Conservation (phyloP, 2,888 invertebrate species). For the Laothoe populi region DNA sequence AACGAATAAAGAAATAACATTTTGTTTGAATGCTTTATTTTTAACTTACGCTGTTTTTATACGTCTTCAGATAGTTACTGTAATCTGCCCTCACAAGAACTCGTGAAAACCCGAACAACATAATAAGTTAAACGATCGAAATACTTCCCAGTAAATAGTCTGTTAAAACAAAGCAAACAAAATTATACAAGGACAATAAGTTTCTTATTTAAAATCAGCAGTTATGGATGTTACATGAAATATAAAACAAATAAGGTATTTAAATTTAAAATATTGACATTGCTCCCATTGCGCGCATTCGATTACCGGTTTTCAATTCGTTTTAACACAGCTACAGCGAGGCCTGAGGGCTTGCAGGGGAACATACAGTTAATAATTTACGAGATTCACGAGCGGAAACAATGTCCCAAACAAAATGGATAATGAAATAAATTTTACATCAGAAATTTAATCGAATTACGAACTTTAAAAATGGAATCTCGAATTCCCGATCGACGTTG, state of each 20-base stretch:
- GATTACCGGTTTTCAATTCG: constrained; percentile 83
- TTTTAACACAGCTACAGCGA: constrained; percentile 72
- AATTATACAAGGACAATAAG: constrained; percentile 40
- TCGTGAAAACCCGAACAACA: not conserved
- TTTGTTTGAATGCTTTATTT: not conserved
- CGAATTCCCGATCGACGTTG: constrained; percentile 51
- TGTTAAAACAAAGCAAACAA: constrained; percentile 37
- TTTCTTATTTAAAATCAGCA: constrained; percentile 57
- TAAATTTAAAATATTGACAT: constrained; percentile 82
- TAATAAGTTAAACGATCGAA: not conserved
- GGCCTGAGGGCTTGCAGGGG: constrained; percentile 72
- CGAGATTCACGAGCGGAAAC: constrained; percentile 75
- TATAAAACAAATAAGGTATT: constrained; percentile 75
- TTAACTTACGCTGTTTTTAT: not conserved
- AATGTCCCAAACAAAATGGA: constrained; percentile 75
- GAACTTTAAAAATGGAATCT: constrained; percentile 61
- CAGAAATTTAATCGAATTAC: constrained; percentile 73
- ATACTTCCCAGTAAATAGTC: constrained; percentile 4
- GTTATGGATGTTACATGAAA: constrained; percentile 61
- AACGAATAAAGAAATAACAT: not conserved
- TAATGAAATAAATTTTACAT: constrained; percentile 80
- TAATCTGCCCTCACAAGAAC: not conserved
- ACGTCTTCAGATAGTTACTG: not conserved
- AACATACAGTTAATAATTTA: constrained; percentile 80
- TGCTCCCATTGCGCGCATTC: constrained; percentile 78